Conservation (phyloP, 2,797 vertebrate genomes). For the Pteronotus mesoamericanus region DNA sequence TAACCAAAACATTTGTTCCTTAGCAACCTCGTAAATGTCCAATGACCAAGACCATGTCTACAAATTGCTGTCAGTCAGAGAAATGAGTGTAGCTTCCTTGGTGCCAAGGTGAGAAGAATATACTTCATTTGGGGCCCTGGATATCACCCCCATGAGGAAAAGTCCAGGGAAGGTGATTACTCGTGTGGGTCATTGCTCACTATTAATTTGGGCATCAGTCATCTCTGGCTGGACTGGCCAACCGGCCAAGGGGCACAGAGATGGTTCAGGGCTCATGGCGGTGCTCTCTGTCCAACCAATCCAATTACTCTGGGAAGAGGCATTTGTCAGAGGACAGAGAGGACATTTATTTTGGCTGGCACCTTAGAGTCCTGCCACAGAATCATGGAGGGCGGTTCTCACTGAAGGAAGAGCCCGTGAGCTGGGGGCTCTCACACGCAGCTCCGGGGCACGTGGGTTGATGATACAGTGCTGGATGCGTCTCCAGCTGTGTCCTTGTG, state of each 20-base stretch:
- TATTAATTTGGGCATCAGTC: constrained; percentile 61
- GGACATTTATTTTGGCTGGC: constrained; percentile 1
- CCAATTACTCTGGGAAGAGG: neutral
- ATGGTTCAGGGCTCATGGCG: neutral
- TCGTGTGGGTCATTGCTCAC: constrained; percentile 32
- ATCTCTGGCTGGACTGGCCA: neutral
- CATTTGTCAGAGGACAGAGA: constrained; percentile 49
- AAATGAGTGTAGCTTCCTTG: constrained; percentile 39
- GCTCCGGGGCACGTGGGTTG: neutral
- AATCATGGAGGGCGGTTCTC: constrained; percentile 8
- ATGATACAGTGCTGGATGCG: accelerated
- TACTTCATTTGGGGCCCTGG: constrained; percentile 58
- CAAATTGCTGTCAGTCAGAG: constrained; percentile 65
- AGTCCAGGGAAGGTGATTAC: constrained; percentile 48
- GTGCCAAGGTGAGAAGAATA: constrained; percentile 35
- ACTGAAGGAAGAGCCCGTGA: neutral
- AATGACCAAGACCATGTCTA: neutral
- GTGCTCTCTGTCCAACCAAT: neutral
- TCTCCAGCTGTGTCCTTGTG: neutral
- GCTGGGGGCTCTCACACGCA: neutral
- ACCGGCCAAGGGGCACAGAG: neutral
- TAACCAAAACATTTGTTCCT: constrained; percentile 63
- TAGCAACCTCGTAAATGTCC: constrained; percentile 59
- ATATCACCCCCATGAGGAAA: constrained; percentile 57
- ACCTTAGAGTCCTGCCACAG: neutral